Percentiles rank a stretch among this genome's conserved stretches.
These are phyloP conservation scores for Dromiciops gliroides DNA, from an alignment of 2,113 vertebrate species.

Conservation along the genomic window DNA sequence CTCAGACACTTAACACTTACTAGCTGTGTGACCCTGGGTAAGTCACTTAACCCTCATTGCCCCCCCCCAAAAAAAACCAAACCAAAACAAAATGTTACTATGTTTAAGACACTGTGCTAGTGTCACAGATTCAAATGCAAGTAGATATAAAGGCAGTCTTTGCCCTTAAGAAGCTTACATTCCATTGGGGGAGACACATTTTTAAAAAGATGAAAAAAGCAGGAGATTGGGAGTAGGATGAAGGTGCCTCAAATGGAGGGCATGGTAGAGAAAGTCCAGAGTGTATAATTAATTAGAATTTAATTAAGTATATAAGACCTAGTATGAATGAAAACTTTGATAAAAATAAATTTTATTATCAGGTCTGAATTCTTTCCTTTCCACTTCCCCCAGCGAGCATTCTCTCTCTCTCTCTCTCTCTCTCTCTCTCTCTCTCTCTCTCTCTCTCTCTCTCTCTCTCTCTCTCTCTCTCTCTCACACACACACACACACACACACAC, in stretches of 20 bases:
- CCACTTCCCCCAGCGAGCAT: not conserved
- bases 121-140: not conserved
- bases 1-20: no score
- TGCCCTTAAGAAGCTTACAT: not conserved
- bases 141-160: not conserved
- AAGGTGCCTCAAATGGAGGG: not conserved
- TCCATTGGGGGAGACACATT: not conserved
- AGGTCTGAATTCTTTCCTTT: not conserved
- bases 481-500: no score
- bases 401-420: no score
- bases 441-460: no score
- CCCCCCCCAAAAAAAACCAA: no score
- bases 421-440: no score
- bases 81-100: not conserved
- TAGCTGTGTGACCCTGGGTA: no score
- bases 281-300: not conserved
- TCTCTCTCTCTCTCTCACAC: no score
- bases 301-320: not conserved
- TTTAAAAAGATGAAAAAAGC: not conserved
- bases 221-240: not conserved
- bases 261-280: not conserved
- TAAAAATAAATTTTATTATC: not conserved
- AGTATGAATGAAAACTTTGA: not conserved
- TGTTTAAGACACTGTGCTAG: not conserved
- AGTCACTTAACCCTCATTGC: no score